A percentile compares a stretch with the other conserved stretches of the same genome.
Conservation (phyloP, 2,888 invertebrate species). For the Blastobasis adustella region DNA sequence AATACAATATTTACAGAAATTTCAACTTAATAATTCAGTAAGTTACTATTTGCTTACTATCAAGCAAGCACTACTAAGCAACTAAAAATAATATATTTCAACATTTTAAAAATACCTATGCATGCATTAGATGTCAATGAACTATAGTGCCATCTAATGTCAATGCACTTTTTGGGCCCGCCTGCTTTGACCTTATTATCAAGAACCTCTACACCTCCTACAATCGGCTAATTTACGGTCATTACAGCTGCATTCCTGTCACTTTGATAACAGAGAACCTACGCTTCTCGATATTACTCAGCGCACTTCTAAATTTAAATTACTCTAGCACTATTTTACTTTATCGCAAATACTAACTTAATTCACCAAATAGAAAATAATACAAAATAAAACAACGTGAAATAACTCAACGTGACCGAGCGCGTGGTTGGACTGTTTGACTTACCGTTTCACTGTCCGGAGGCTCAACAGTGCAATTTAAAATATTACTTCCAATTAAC, state of each 20-base stretch:
- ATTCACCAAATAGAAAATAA: background rate
- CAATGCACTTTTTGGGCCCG: background rate
- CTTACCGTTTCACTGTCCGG: slow-evolving; percentile 39
- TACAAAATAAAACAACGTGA: slow-evolving; percentile 14
- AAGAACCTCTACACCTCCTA: background rate
- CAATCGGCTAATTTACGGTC: slow-evolving; percentile 1
- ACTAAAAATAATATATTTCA: too few species aligned
- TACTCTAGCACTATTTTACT: too few species aligned
- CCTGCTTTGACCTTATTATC: slow-evolving; percentile 1
- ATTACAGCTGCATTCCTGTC: background rate
- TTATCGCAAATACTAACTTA: too few species aligned
- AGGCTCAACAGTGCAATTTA: slow-evolving; percentile 11
- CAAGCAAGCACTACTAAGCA: too few species aligned
- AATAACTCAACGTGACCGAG: slow-evolving; percentile 33
- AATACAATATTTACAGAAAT: too few species aligned
- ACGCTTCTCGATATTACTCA: too few species aligned
- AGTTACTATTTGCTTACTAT: too few species aligned
- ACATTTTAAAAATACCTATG: too few species aligned
- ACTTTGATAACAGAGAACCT: background rate
- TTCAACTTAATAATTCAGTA: too few species aligned
- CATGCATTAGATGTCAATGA: too few species aligned
- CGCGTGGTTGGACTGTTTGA: slow-evolving; percentile 35
- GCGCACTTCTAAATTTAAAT: too few species aligned
- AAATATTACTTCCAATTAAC: too few species aligned
- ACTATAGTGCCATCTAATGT: background rate